Evolutionary conservation across 2,113 vertebrate species (phyloP).

Genomic region (Alligator sinensis): DNA sequence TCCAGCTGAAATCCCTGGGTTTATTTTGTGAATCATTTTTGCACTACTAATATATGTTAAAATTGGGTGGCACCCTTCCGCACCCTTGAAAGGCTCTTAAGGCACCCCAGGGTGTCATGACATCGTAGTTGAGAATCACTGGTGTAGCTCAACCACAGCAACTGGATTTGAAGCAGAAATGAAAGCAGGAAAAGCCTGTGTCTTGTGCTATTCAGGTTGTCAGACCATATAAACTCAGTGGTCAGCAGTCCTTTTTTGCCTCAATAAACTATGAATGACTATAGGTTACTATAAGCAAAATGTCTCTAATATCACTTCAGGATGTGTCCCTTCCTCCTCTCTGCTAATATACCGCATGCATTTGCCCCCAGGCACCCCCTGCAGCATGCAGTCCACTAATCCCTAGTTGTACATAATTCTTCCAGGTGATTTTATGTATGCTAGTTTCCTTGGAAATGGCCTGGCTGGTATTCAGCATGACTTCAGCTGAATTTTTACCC

Average conservation of each 20-base stretch:
- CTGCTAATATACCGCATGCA: neutral
- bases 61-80: too few relatives aligned
- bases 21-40: too few relatives aligned
- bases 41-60: too few relatives aligned
- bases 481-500: neutral
- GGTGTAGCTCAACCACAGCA: neutral
- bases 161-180: conserved; percentile 7
- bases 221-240: neutral
- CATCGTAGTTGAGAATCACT: neutral
- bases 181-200: neutral
- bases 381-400: neutral
- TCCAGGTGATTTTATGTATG: neutral
- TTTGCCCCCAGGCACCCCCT: neutral
- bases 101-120: too few relatives aligned
- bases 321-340: neutral
- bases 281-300: neutral
- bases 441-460: too few relatives aligned
- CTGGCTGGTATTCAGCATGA: neutral
- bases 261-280: neutral
- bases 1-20: too few relatives aligned
- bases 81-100: too few relatives aligned
- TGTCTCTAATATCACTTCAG: neutral
- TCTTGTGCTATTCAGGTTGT: neutral
- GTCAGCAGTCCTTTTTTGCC: neutral
- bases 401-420: neutral